Evolutionary conservation across 2,888 invertebrate species (phyloP).

Genomic region (Patella ulyssiponensis): DNA sequence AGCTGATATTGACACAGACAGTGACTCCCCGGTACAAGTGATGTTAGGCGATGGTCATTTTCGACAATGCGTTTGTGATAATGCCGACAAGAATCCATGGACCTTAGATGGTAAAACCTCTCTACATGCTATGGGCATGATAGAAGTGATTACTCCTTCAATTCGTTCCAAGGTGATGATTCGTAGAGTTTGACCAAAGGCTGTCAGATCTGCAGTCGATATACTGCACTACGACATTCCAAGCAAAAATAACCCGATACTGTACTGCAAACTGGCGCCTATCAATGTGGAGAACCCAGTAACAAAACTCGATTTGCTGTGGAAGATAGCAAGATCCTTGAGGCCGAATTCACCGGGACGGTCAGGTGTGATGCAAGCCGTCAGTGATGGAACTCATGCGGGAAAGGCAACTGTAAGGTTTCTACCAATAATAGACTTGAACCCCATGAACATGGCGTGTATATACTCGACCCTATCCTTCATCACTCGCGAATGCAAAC

Average conservation of each 20-base stretch:
- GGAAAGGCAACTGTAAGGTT: constrained; percentile 33
- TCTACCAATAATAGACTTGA: neutral
- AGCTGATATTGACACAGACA: neutral
- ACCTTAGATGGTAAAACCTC: constrained; percentile 1
- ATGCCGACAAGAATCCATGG: neutral
- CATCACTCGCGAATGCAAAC: neutral
- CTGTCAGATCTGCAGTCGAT: neutral
- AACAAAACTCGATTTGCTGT: neutral
- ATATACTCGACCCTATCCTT: neutral
- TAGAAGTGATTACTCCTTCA: neutral
- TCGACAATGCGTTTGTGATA: too few relatives aligned
- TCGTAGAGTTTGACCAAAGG: neutral
- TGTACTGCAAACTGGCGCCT: neutral
- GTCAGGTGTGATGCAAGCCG: constrained; percentile 46
- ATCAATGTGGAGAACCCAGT: neutral
- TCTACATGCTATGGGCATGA: neutral
- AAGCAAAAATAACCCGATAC: neutral
- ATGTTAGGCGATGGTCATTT: neutral
- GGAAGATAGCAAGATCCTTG: constrained; percentile 21
- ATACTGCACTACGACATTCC: constrained; percentile 1
- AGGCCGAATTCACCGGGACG: constrained; percentile 33
- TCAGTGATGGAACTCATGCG: constrained; percentile 33
- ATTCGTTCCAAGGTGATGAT: neutral
- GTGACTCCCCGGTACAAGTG: neutral
- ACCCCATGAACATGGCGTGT: neutral